phyloP scores from a whole-genome alignment of 2,797 vertebrate genomes.

The Chiloscyllium punctatum region DNA sequence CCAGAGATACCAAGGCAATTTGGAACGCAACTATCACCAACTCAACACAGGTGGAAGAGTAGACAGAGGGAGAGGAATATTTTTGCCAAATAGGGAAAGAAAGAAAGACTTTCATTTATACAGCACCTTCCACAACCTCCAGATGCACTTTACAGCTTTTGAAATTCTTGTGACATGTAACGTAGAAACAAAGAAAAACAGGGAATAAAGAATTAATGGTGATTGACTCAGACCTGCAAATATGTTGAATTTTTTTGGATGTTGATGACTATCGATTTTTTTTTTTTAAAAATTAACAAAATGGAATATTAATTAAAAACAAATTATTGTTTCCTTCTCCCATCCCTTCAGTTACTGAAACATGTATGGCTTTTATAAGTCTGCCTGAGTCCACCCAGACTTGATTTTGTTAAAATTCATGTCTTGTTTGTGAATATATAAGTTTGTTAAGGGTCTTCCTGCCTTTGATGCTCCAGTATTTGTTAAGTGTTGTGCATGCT shows the following conservation, averaged over 20 bases:
- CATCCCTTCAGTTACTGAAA: background rate
- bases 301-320: background rate
- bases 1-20: background rate
- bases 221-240: background rate
- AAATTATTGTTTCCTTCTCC: background rate
- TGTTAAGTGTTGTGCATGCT: background rate
- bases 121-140: background rate
- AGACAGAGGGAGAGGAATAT: background rate
- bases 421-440: slow-evolving; percentile 30
- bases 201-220: too few species aligned
- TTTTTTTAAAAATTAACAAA: background rate
- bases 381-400: background rate
- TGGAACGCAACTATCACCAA: background rate
- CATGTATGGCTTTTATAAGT: background rate
- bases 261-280: background rate
- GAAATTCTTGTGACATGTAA: background rate
- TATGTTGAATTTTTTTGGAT: background rate
- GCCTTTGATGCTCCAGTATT: background rate
- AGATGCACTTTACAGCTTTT: background rate
- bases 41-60: background rate
- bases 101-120: background rate
- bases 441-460: background rate
- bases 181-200: background rate
- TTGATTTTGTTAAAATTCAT: background rate
- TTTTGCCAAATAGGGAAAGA: background rate